Evolutionary conservation across 2,113 vertebrate genomes (phyloP).

Genomic region (Lamprologus lemairii): DNA sequence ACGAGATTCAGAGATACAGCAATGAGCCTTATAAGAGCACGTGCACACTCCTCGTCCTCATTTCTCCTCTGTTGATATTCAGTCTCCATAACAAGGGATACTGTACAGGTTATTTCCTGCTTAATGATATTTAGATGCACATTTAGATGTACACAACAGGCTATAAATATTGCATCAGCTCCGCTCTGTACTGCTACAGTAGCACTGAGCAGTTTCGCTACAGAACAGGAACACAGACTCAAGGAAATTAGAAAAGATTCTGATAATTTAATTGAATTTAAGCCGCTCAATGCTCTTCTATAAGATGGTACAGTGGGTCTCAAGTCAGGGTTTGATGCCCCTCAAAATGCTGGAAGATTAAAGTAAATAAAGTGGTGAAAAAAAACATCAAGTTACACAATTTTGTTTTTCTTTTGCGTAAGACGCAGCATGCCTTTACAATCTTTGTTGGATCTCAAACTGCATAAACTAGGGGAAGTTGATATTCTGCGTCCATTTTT

Average conservation of each 20-base stretch:
- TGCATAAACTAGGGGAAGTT: neutral
- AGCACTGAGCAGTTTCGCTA: neutral
- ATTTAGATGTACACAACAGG: constrained; percentile 35
- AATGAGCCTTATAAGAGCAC: neutral
- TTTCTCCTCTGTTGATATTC: neutral
- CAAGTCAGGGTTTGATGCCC: neutral
- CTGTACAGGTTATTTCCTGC: constrained; percentile 36
- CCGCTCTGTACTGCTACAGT: neutral
- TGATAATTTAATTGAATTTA: neutral
- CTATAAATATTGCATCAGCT: constrained; percentile 31
- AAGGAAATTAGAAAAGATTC: neutral
- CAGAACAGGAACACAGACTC: neutral
- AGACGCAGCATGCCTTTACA: fast-evolving
- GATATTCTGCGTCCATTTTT: fast-evolving
- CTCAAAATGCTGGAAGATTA: neutral
- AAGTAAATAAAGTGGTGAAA: neutral
- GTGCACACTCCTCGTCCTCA: neutral
- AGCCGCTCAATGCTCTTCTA: neutral
- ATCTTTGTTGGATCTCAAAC: neutral
- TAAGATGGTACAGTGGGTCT: neutral
- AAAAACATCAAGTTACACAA: fast-evolving
- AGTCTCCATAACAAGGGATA: constrained; percentile 12
- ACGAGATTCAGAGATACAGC: neutral
- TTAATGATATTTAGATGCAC: constrained; percentile 36
- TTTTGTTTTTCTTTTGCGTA: neutral